phyloP scores from a whole-genome alignment of 2,888 invertebrate species.

The Rhingia campestris region DNA sequence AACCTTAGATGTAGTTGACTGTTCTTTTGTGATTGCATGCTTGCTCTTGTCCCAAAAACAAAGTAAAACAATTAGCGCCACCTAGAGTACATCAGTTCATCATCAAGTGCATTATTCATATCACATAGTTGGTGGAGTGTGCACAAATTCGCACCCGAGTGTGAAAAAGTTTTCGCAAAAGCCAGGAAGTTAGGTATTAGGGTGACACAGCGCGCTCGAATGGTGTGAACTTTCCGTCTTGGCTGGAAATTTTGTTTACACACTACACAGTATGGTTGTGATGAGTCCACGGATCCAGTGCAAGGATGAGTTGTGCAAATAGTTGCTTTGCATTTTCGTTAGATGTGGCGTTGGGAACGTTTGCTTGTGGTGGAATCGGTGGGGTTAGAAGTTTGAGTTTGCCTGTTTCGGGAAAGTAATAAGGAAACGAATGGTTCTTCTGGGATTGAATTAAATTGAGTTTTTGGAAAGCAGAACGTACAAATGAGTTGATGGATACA shows the following conservation, averaged over 20 bases:
- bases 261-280: slow-evolving; percentile 32
- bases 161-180: slow-evolving; percentile 44
- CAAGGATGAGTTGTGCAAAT: slow-evolving; percentile 10
- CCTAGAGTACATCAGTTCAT: slow-evolving; percentile 25
- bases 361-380: no score
- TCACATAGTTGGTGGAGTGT: slow-evolving; percentile 21
- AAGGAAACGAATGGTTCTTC: no score
- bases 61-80: slow-evolving; percentile 46
- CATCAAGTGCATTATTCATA: slow-evolving; percentile 37
- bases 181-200: slow-evolving; percentile 42
- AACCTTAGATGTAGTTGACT: slow-evolving; percentile 4
- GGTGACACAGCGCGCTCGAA: slow-evolving; percentile 18
- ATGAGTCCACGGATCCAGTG: slow-evolving; percentile 29
- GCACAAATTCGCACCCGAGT: slow-evolving; percentile 28
- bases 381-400: no score
- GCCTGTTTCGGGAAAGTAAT: no score
- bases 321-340: neutral
- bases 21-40: neutral
- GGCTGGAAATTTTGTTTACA: slow-evolving; percentile 47
- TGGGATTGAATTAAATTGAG: no score
- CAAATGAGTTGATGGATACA: no score
- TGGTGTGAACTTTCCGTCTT: slow-evolving; percentile 58
- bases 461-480: no score
- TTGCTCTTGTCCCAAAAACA: slow-evolving; percentile 3
- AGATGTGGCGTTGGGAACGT: neutral